Evolutionary conservation across 2,888 invertebrate species (phyloP), one percentile per base, ranked within the genome.

Genomic region (Merodon equestris): DNA sequence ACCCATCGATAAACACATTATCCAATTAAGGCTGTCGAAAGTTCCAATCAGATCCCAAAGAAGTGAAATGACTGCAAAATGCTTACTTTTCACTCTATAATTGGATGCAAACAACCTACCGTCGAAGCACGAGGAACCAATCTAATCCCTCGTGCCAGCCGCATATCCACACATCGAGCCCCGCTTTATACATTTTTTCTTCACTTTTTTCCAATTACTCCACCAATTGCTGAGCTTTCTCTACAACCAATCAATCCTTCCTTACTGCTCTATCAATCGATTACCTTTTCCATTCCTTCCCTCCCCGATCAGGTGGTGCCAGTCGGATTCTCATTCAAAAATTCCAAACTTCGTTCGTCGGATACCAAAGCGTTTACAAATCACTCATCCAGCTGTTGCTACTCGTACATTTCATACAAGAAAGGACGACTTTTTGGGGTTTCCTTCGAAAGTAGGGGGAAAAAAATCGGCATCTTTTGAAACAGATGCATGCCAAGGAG

Each of bases 231-330:
- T 12, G 34, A 45, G 44, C 54, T 1, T 44, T 66, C 9, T 13
- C 15, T 56, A 34, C 58, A 56, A 50, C 64, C 64, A 76, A 76
- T 76, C 75, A 76, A 71, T 76, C 60, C 60, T 70, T 75, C 53
- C 38, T 63, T 68, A 47, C 53, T 53, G 48, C 15, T 58, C 60
- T 60, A 48, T 36, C 60, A 50, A 66, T 66, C 60, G 58, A 71
- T 66, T 66, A 58, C 56, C 45, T 40, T 14, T n/a, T n/a, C n/a
- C n/a, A 58, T 44, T 36, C 56, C 60, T 47, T 51, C 18, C 36
- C 44, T 27, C 13, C 9, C 3, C 17, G 9, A 27, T 36, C 54
- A 66, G 54, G 66, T 66, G 27, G 3, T 27, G 27, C 7, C 27
- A 2, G 27, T 27, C 7, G 56, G 47, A 68, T 44, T 53, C 7